Base-by-base conservation (phyloP, 2,888 invertebrate genomes). In the Diaperis boleti region DNA sequence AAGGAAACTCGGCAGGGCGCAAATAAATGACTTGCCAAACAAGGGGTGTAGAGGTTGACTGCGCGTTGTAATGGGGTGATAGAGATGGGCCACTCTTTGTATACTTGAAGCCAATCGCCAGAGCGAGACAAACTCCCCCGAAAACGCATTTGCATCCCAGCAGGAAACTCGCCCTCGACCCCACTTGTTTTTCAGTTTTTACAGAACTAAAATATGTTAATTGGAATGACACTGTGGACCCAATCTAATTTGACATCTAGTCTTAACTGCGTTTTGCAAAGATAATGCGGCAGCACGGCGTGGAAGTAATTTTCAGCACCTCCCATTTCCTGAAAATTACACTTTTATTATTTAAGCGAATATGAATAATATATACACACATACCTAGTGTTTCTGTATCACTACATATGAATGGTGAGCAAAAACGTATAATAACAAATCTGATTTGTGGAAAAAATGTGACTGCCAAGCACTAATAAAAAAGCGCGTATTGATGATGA, bases 11-110 rank as follows among this genome's bases (percentile, higher is more conserved):
- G 69, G 71, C 71, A 68, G 72, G 73, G 72, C 62, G 74, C 70
- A 75, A 75, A 75, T 75, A 76, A 76, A 75, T 72, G 73, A 74
- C 71, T 73, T 68, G 68, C 70, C 70, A 72, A 73, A 72, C 70
- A 72, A 69, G 67, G 54, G 61, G 44, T 50, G 54, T 15, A 20
- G 49, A 59, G 60, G 59, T 62, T 52, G 62, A 50, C 29, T 59
- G 66, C 59, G 52, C 59, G 54, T 31, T 55, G 45, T 66, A 66
- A 66, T 61, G 64, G 52, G 49, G 61, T 52, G 64, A 54, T 44
- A 63, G 62, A 65, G 65, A 55, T 29, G 59, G n/a, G 59, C 52
- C 59, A 59, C 47, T 61, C 37, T 31, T 56, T 20, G 35, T 33
- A 11, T 33, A 33, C n/a, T 13, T 13, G 11, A 33, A 5, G 33